Evolutionary conservation across 2,113 vertebrate species (phyloP).

Genomic region (Urocolius indicus): DNA sequence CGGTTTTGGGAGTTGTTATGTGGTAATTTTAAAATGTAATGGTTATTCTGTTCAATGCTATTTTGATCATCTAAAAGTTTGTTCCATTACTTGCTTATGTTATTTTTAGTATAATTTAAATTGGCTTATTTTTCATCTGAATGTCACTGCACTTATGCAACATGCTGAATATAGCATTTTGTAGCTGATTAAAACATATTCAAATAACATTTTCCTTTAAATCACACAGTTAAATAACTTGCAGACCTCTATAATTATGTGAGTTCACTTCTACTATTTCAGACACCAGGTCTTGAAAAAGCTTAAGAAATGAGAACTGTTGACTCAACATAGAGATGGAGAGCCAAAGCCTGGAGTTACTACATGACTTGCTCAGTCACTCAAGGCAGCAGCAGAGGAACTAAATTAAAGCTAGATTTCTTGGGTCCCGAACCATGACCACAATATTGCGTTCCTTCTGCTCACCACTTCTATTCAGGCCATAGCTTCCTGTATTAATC

Average conservation of each 20-base stretch:
- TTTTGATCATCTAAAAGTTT: background rate
- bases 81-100: background rate
- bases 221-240: background rate
- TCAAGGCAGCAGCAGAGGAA: background rate
- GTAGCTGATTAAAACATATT: background rate
- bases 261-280: background rate
- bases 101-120: background rate
- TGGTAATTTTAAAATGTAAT: background rate
- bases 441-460: background rate
- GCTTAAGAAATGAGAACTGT: background rate
- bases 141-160: background rate
- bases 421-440: background rate
- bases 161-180: background rate
- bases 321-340: background rate
- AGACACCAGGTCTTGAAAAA: background rate
- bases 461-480: background rate
- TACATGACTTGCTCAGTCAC: background rate
- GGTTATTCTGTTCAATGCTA: background rate
- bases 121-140: background rate
- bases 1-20: background rate
- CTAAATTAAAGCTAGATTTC: background rate
- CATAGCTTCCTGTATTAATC: background rate
- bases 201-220: background rate
- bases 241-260: background rate
- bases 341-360: background rate